These are phyloP conservation scores for Marcusenius ussheri DNA, from an alignment of 2,113 vertebrate species.

Conservation along the genomic window DNA sequence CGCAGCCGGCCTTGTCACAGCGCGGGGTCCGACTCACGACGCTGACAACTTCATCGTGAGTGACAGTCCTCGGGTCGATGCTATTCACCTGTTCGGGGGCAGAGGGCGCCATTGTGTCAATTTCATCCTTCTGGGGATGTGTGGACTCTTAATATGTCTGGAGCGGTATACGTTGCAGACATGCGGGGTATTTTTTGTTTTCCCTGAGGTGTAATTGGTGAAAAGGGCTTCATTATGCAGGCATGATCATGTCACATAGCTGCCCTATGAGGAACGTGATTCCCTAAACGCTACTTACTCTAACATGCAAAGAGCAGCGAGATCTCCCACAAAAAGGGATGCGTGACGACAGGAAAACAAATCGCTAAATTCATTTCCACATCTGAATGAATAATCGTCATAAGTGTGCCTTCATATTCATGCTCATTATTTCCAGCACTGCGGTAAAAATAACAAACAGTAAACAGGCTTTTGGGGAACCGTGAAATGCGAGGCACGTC, in stretches of 20 bases:
- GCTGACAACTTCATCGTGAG: slow-evolving; percentile 86
- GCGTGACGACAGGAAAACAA: background rate
- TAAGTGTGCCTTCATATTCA: background rate
- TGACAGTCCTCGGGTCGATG: slow-evolving; percentile 86
- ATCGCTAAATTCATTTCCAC: background rate
- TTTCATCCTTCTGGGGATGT: background rate
- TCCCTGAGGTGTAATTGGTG: background rate
- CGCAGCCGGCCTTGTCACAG: slow-evolving; percentile 78
- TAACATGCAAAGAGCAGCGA: background rate
- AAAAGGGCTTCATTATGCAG: background rate
- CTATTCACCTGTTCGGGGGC: slow-evolving; percentile 72
- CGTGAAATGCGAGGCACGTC: background rate
- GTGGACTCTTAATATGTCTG: background rate
- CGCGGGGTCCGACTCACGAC: slow-evolving; percentile 85
- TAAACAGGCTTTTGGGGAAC: background rate
- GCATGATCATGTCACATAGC: background rate
- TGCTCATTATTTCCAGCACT: background rate
- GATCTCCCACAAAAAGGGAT: background rate
- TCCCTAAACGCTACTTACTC: background rate
- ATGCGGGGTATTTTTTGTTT: background rate
- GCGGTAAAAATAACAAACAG: background rate
- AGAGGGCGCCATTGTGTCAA: background rate
- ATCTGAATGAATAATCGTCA: background rate
- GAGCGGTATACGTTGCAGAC: background rate
- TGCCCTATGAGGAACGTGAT: background rate